These are phyloP conservation scores for Gulo gulo DNA, from an alignment of 2,113 vertebrate species.

Conservation along the genomic window DNA sequence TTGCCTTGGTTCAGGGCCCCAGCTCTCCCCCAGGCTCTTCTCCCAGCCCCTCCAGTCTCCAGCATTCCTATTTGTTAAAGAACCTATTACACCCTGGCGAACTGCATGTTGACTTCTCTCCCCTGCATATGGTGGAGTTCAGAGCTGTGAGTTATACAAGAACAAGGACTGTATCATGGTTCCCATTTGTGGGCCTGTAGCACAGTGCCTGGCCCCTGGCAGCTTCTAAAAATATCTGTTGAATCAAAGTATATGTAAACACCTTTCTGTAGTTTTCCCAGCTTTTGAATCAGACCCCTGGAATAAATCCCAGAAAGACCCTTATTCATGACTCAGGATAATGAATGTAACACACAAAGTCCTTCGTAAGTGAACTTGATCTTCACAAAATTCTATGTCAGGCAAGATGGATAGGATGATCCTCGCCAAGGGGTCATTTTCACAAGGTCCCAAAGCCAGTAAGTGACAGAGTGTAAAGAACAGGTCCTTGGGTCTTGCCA, in stretches of 20 bases:
- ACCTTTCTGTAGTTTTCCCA: background rate
- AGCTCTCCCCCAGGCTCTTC: background rate
- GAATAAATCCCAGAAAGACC: background rate
- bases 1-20: background rate
- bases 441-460: background rate
- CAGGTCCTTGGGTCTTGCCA: background rate
- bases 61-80: background rate
- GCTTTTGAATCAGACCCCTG: slow-evolving; percentile 6
- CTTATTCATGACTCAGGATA: background rate
- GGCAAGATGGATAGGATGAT: background rate
- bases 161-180: background rate
- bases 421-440: background rate
- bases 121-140: background rate
- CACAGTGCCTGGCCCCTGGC: background rate
- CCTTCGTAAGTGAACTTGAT: background rate
- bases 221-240: slow-evolving; percentile 8
- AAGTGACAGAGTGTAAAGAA: background rate
- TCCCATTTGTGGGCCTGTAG: background rate
- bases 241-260: background rate
- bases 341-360: background rate
- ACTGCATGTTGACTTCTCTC: background rate
- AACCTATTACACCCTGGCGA: background rate
- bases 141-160: background rate
- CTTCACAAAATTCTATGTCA: background rate
- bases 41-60: background rate